phyloP scores from a whole-genome alignment of 2,797 vertebrate genomes.

The Phoebastria nigripes region DNA sequence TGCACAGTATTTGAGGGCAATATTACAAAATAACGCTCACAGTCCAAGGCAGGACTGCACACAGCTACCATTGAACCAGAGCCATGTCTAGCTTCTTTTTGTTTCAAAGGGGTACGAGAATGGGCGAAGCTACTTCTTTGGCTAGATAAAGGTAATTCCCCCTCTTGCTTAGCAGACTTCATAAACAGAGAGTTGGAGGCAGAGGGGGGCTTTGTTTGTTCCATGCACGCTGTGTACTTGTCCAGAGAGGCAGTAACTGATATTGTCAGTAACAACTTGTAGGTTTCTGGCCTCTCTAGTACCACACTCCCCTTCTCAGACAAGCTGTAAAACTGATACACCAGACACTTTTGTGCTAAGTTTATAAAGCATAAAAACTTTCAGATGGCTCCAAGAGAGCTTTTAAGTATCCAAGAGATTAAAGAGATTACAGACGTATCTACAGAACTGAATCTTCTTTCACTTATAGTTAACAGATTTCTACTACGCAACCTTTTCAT shows the following conservation, averaged over 20 bases:
- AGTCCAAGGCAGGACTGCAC: background rate
- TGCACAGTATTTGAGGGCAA: background rate
- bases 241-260: background rate
- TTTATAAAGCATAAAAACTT: background rate
- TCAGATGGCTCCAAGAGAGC: background rate
- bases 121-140: background rate
- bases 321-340: background rate
- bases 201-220: background rate
- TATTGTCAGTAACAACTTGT: background rate
- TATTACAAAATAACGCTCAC: background rate
- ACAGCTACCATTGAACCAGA: background rate
- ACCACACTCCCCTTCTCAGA: background rate
- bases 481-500: background rate
- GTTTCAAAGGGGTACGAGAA: background rate
- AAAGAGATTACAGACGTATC: background rate
- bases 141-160: background rate
- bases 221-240: accelerated
- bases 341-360: background rate
- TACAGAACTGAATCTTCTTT: background rate
- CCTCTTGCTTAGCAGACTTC: background rate
- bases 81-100: background rate
- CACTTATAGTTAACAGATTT: background rate
- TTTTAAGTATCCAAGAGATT: background rate
- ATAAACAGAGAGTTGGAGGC: background rate
- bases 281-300: background rate